Evolutionary conservation across 2,888 invertebrate genomes (phyloP).

Genomic region (Sarcophaga caerulescens): DNA sequence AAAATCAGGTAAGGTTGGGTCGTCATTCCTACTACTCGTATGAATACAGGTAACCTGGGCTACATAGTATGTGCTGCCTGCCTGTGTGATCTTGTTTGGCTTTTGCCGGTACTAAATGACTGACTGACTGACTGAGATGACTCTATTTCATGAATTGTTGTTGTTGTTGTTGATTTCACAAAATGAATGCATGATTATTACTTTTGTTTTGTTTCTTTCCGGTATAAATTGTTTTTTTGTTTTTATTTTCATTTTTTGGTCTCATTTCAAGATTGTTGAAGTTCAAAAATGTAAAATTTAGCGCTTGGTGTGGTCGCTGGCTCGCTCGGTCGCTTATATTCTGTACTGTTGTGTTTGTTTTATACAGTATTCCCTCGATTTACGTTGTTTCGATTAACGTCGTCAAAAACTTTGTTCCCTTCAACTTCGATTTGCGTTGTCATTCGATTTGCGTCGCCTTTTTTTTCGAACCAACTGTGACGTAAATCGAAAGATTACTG

Average conservation of each 20-base stretch:
- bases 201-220: constrained; percentile 62
- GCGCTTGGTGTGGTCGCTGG: constrained; percentile 48
- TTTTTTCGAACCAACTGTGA: too few species aligned
- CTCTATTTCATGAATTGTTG: constrained; percentile 47
- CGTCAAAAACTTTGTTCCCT: too few species aligned
- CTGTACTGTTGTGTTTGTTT: too few species aligned
- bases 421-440: too few species aligned
- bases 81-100: constrained; percentile 12
- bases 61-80: neutral
- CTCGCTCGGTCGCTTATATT: constrained; percentile 37
- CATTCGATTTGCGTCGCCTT: too few species aligned
- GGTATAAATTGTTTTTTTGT: constrained; percentile 59
- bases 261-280: constrained; percentile 43
- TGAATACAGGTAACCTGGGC: constrained; percentile 53
- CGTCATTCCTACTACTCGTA: constrained; percentile 36
- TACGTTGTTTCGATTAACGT: too few species aligned
- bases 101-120: neutral
- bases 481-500: too few species aligned
- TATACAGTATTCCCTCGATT: too few species aligned
- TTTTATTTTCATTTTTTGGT: constrained; percentile 39
- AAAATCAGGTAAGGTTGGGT: constrained; percentile 49
- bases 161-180: constrained; percentile 41
- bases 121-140: constrained; percentile 13
- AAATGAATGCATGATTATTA: constrained; percentile 64
- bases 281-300: neutral